Conservation (phyloP, 2,888 invertebrate species). For the Anthrax anthrax region DNA sequence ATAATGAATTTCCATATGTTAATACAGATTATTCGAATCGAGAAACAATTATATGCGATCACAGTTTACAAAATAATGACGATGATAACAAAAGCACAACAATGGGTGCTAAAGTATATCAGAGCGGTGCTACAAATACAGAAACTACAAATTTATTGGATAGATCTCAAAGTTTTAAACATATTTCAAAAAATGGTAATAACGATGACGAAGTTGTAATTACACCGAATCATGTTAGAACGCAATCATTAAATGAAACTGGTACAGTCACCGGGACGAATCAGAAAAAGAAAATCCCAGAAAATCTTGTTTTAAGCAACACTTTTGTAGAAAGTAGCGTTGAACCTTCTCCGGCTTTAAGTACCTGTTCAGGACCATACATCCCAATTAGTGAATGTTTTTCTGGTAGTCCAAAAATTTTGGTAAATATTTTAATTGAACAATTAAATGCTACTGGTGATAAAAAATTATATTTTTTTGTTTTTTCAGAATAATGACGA, state of each 20-base stretch:
- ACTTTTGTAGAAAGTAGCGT: constrained; percentile 25
- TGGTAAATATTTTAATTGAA: constrained; percentile 15
- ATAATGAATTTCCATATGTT: constrained; percentile 27
- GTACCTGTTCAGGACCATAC: constrained; percentile 65
- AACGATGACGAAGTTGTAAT: constrained; percentile 1
- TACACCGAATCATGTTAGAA: constrained; percentile 7
- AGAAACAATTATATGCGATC: constrained; percentile 26
- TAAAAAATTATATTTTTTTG: neutral
- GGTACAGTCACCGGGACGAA: constrained; percentile 20
- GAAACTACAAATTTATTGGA: constrained; percentile 9
- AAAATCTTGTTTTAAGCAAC: constrained; percentile 29
- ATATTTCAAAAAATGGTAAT: constrained; percentile 2
- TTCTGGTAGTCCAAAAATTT: constrained; percentile 50
- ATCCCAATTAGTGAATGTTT: constrained; percentile 88
- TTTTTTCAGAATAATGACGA: constrained; percentile 17
- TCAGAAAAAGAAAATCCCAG: constrained; percentile 29
- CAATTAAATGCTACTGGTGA: no score
- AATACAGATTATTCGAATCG: constrained; percentile 31
- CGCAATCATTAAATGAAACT: constrained; percentile 12
- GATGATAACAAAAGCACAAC: neutral
- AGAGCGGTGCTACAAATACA: neutral
- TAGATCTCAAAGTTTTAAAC: constrained; percentile 11
- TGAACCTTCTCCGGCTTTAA: constrained; percentile 48
- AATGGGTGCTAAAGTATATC: neutral
- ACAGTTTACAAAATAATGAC: neutral